Evolutionary conservation across 2,113 vertebrate species (phyloP), one percentile per base, ranked within the genome.

Genomic region (Eolophus roseicapilla): DNA sequence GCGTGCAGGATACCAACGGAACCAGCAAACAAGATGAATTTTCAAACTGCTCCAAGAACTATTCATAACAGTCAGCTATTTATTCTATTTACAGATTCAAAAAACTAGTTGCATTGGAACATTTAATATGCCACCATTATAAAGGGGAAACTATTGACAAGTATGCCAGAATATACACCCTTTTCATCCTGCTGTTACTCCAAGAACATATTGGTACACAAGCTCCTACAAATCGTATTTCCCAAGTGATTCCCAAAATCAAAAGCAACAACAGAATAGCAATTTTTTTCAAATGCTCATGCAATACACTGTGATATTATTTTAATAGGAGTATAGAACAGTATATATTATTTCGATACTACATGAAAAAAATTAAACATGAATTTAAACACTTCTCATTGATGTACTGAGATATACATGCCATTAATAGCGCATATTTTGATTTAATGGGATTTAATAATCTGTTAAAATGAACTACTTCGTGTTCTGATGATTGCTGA

Each of bases 391-490:
- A 50, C 80, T 96, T 91, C 96, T 81, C 81, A 52, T 43, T 43
- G 88, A 74, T 76, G 37, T 93, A 84, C 86, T 68, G 94, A 96
- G 78, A 94, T 86, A 87, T 64, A 46, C 25, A 6, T 50, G 46
- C 29, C 47, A 53, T 95, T 96, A 97, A 96, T 49, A 92, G 93
- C 4, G 44, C 96, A 55, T 92, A 94, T 96, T 97, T 93, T 91
- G 21, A 96, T 94, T 52, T 96, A 95, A 96, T 95, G 88, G 60
- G 91, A 93, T 95, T 95, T 88, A 88, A 86, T 89, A 86, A 89
- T 91, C 86, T 17, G 90, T 96, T 97, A 81, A 97, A 94, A 96
- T 81, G 93, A 97, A 97, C 89, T 95, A 85, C 86, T 97, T 95
- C 71, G 93, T 20, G 93, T 86, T 95, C 81, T 91, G 89, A 82